These are phyloP conservation scores for Mizuhopecten yessoensis DNA, from an alignment of 1,140 invertebrate genomes.

Conservation along the genomic window DNA sequence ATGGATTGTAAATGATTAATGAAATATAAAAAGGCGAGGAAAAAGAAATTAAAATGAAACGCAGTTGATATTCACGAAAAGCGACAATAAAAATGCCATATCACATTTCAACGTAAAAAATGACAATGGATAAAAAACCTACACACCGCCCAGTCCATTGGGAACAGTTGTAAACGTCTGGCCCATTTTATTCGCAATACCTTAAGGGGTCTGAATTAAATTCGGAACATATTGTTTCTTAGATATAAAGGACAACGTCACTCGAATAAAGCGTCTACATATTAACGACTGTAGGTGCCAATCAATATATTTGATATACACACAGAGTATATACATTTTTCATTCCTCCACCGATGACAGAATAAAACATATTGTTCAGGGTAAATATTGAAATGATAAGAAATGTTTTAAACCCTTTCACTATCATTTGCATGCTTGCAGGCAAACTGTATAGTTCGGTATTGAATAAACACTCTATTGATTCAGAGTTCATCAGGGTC, in stretches of 20 bases:
- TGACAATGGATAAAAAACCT: background rate
- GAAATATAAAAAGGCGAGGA: background rate
- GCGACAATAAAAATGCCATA: background rate
- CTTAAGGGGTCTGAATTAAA: background rate
- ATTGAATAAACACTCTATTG: conserved; percentile 23
- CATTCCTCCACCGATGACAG: background rate
- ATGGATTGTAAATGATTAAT: background rate
- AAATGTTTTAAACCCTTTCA: conserved; percentile 35
- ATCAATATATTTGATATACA: background rate
- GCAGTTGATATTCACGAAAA: background rate
- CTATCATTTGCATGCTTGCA: conserved; percentile 15
- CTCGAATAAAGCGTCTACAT: background rate
- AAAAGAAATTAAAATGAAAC: background rate
- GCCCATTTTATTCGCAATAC: background rate
- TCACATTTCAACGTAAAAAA: background rate
- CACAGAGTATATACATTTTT: background rate
- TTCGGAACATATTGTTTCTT: conserved; percentile 20
- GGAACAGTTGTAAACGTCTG: background rate
- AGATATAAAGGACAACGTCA: background rate
- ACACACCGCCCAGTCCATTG: background rate
- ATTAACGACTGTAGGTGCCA: background rate
- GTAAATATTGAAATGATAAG: conserved; percentile 40
- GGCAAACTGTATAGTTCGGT: background rate
- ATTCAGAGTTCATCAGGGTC: conserved; percentile 1
- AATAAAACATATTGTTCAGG: conserved; percentile 27